These are phyloP conservation scores for Nipponia nippon DNA, from an alignment of 2,113 vertebrate species.

Conservation along the genomic window DNA sequence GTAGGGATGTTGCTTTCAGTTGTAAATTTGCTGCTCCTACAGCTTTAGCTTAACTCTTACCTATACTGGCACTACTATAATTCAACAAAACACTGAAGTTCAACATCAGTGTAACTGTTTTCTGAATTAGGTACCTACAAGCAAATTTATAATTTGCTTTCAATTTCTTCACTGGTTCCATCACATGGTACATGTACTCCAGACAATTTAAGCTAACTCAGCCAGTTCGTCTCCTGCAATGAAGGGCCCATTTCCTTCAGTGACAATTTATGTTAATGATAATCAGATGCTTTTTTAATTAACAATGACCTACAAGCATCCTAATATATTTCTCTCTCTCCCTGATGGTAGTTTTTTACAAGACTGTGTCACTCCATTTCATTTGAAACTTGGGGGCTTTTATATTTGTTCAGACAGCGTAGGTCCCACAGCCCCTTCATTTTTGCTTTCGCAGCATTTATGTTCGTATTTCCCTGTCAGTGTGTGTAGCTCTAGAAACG, in stretches of 20 bases:
- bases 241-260: conserved; percentile 44
- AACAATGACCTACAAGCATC: conserved; percentile 52
- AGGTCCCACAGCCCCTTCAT: background rate
- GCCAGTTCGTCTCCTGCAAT: conserved; percentile 10
- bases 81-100: background rate
- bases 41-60: background rate
- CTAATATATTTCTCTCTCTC: conserved; percentile 27
- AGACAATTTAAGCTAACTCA: conserved; percentile 41
- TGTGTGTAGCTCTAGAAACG: background rate
- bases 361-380: background rate
- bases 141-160: conserved; percentile 25
- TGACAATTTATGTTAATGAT: conserved; percentile 58
- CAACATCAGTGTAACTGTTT: background rate
- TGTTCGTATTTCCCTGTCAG: background rate
- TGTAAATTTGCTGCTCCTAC: background rate
- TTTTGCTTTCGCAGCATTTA: background rate
- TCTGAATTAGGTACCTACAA: background rate
- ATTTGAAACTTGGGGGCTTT: background rate
- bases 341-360: background rate
- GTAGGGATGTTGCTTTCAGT: background rate
- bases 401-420: conserved; percentile 10
- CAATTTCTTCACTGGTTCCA: conserved; percentile 4
- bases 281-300: conserved; percentile 64
- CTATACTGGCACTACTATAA: background rate
- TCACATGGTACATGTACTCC: background rate